These are phyloP conservation scores for Aplochiton taeniatus DNA, from an alignment of 2,797 vertebrate species.

Conservation along the genomic window DNA sequence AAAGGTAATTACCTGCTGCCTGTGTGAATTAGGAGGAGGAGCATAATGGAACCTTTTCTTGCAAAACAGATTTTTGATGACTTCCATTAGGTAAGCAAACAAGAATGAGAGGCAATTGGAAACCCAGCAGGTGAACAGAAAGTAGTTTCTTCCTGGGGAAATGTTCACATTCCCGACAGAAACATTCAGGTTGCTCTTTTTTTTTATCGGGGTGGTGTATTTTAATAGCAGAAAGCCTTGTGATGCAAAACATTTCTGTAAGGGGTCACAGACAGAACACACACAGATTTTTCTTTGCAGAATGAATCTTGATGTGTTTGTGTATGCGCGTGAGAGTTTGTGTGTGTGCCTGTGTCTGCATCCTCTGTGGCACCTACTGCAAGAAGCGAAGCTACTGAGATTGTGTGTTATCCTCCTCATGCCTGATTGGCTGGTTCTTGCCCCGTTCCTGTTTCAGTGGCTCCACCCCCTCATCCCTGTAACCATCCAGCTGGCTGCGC, in stretches of 20 bases:
- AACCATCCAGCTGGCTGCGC: slow-evolving; percentile 92
- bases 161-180: too few relatives aligned
- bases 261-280: too few relatives aligned
- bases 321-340: background rate
- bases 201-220: too few relatives aligned
- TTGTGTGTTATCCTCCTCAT: slow-evolving; percentile 86
- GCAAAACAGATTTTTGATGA: slow-evolving; percentile 1
- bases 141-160: too few relatives aligned
- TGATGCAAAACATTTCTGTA: too few relatives aligned
- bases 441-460: slow-evolving; percentile 93
- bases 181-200: too few relatives aligned
- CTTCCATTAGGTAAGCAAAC: too few relatives aligned
- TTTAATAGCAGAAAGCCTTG: too few relatives aligned
- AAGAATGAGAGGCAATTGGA: too few relatives aligned
- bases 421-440: slow-evolving; percentile 77
- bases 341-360: slow-evolving; percentile 85
- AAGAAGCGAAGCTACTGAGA: slow-evolving; percentile 92
- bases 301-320: background rate
- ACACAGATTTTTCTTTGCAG: too few relatives aligned
- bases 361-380: slow-evolving; percentile 92
- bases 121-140: too few relatives aligned
- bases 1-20: slow-evolving; percentile 51
- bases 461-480: slow-evolving; percentile 93
- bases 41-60: slow-evolving; percentile 51
- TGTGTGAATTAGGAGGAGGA: slow-evolving; percentile 44